phyloP scores from a whole-genome alignment of 2,888 invertebrate species.

The Metalampra italica region DNA sequence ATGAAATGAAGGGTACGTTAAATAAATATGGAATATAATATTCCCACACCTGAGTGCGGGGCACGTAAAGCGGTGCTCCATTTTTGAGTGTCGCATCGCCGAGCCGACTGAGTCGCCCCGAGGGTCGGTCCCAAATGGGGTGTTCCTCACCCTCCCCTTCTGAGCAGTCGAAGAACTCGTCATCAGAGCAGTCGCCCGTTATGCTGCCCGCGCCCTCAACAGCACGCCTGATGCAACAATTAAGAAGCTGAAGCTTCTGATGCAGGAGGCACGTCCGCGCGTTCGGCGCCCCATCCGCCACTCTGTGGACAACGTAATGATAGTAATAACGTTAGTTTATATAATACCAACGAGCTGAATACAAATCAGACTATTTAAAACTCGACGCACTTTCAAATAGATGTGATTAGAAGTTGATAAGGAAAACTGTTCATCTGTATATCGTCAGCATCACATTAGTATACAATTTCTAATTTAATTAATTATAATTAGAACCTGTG shows the following conservation, averaged over 20 bases:
- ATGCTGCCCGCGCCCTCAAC: slow-evolving; percentile 53
- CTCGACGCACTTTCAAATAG: not conserved
- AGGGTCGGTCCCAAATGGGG: slow-evolving; percentile 59
- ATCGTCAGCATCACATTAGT: not conserved
- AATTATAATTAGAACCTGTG: not conserved
- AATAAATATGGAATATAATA: slow-evolving; percentile 3
- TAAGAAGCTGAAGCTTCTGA: slow-evolving; percentile 95
- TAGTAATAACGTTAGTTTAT: not conserved
- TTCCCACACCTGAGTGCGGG: slow-evolving; percentile 57
- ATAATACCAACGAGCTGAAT: not conserved
- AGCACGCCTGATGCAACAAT: slow-evolving; percentile 85
- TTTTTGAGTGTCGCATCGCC: slow-evolving; percentile 57
- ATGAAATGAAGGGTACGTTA: not conserved
- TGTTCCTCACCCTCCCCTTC: slow-evolving; percentile 77
- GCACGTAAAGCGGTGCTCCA: slow-evolving; percentile 62
- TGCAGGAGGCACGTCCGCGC: slow-evolving; percentile 93
- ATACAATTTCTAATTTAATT: not conserved
- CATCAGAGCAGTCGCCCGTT: slow-evolving; percentile 60
- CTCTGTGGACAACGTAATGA: slow-evolving; percentile 71
- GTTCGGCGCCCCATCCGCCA: slow-evolving; percentile 91
- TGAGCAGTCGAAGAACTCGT: slow-evolving; percentile 90
- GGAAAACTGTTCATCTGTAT: not conserved
- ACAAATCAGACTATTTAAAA: not conserved
- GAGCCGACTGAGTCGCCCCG: slow-evolving; percentile 55
- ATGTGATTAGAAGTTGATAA: not conserved